Evolutionary conservation across 2,888 invertebrate species (phyloP).

Genomic region (Microplitis deprimator): DNA sequence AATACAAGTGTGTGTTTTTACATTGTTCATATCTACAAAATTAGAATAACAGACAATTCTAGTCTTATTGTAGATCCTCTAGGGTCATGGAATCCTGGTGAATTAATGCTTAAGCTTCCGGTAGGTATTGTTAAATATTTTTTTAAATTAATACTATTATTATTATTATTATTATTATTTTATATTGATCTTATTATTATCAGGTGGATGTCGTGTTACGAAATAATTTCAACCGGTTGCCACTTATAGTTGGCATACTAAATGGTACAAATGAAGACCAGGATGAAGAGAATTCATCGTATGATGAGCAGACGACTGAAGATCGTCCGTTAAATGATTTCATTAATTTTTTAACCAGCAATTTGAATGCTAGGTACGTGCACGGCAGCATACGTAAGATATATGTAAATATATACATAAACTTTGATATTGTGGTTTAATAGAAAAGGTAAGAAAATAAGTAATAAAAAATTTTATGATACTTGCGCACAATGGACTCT

Average conservation of each 20-base stretch:
- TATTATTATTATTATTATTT: too few species aligned
- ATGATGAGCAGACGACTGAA: conserved; percentile 71
- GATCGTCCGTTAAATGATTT: conserved; percentile 71
- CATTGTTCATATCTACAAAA: conserved; percentile 64
- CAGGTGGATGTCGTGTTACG: conserved; percentile 58
- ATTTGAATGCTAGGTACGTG: conserved; percentile 73
- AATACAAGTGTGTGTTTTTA: conserved; percentile 61
- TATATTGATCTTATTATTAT: neutral
- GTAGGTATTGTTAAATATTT: conserved; percentile 40
- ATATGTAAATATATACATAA: neutral
- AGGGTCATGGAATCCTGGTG: conserved; percentile 64
- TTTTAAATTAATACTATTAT: too few species aligned
- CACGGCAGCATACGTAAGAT: neutral
- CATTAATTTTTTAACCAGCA: conserved; percentile 73
- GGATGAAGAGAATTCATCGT: conserved; percentile 62
- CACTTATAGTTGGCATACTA: conserved; percentile 71
- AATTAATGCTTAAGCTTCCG: conserved; percentile 54
- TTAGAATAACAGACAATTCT: conserved; percentile 63
- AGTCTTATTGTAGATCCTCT: conserved; percentile 62
- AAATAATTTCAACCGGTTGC: conserved; percentile 61
- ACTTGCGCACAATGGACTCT: neutral
- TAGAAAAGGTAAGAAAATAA: neutral
- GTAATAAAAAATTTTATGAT: neutral
- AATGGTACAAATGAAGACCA: conserved; percentile 72
- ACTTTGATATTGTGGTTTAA: neutral